A percentile compares a stretch with the other conserved stretches of the same genome.
phyloP scores from a whole-genome alignment of 2,888 invertebrate genomes.

The Aelia acuminata region DNA sequence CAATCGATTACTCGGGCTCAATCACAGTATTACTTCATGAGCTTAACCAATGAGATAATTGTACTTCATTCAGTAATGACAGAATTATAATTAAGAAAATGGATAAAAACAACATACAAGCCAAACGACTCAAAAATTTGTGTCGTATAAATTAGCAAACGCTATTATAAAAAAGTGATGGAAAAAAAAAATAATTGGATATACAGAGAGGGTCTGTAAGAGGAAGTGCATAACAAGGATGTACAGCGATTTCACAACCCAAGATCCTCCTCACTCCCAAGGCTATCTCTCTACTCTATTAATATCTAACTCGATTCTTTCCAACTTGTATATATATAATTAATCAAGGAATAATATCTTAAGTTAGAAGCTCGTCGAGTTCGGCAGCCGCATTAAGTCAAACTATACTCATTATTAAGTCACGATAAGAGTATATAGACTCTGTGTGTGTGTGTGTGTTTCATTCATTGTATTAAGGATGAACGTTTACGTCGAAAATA shows the following conservation, averaged over 20 bases:
- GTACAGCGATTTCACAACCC: conserved; percentile 8
- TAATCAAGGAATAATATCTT: no score
- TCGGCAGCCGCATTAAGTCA: no score
- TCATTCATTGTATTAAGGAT: no score
- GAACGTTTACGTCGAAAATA: no score
- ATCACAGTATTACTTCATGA: neutral
- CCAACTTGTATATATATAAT: no score
- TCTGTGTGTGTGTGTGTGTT: no score
- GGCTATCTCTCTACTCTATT: neutral
- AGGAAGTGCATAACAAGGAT: conserved; percentile 41
- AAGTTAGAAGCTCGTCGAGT: no score
- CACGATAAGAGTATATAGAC: no score
- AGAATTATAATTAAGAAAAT: neutral
- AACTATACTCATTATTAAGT: no score
- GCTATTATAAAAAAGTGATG: neutral
- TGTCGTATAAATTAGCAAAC: neutral
- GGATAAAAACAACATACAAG: neutral
- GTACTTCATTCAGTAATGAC: neutral
- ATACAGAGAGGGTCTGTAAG: neutral
- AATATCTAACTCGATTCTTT: conserved; percentile 3
- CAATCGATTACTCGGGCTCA: no score
- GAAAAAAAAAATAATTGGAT: neutral
- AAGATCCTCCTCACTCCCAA: neutral
- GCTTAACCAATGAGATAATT: neutral
- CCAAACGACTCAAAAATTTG: neutral